Evolutionary conservation across 2,113 vertebrate genomes (phyloP).

Genomic region (Tretioscincus oriximinensis): DNA sequence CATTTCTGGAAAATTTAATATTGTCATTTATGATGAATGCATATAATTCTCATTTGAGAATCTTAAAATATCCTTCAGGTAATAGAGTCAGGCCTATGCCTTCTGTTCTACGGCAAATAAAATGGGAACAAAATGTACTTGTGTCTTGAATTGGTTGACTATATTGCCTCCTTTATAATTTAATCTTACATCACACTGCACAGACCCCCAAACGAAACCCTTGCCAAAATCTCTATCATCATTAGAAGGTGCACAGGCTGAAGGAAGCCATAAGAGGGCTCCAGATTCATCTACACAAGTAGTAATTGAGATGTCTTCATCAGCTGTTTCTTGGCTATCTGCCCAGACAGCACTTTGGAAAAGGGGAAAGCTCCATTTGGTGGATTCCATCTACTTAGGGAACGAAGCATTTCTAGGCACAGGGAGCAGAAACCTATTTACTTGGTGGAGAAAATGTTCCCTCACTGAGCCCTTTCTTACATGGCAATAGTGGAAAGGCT

Average conservation of each 20-base stretch:
- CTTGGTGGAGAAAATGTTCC: constrained; percentile 5
- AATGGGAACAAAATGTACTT: constrained; percentile 28
- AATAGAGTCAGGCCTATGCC: neutral
- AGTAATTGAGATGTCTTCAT: constrained; percentile 35
- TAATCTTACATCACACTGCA: constrained; percentile 60
- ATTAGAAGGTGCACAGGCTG: constrained; percentile 32
- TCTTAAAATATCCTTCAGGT: constrained; percentile 7
- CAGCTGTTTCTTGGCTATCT: constrained; percentile 31
- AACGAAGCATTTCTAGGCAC: constrained; percentile 34
- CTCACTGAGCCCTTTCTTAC: constrained; percentile 7
- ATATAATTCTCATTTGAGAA: neutral
- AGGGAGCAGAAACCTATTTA: constrained; percentile 32
- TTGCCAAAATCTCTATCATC: constrained; percentile 32
- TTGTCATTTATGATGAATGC: neutral
- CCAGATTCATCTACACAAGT: constrained; percentile 23
- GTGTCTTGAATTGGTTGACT: constrained; percentile 35
- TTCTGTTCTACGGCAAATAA: constrained; percentile 2
- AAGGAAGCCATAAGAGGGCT: constrained; percentile 43
- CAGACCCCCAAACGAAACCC: constrained; percentile 22
- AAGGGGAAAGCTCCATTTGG: neutral
- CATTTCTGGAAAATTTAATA: neutral
- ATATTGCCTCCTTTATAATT: constrained; percentile 41
- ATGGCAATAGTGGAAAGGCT: constrained; percentile 34
- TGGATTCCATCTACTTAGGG: rapidly evolving
- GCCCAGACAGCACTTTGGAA: constrained; percentile 47